phyloP scores from a whole-genome alignment of 1,140 invertebrate species.

The Pseudomyrmex sp. region DNA sequence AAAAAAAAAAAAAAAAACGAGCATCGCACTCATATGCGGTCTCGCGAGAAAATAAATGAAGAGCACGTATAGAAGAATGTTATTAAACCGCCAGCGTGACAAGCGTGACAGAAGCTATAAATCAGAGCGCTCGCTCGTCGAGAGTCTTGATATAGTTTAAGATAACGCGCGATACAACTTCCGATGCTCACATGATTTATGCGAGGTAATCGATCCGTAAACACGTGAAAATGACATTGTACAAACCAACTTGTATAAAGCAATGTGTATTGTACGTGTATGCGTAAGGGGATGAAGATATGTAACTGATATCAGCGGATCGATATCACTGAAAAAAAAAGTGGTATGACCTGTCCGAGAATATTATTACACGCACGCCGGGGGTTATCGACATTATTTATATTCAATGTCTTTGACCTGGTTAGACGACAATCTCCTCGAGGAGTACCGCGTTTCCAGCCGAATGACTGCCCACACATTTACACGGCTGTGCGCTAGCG shows the following conservation, averaged over 20 bases:
- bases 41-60: too few species aligned
- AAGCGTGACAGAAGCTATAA: neutral
- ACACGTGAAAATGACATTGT: neutral
- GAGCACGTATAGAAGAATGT: neutral
- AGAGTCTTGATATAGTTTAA: neutral
- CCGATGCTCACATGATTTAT: neutral
- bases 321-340: slow-evolving; percentile 20
- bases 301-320: neutral
- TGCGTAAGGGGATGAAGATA: neutral
- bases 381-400: slow-evolving; percentile 25
- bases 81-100: neutral
- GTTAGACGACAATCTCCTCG: slow-evolving; percentile 43
- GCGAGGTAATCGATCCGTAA: slow-evolving; percentile 10
- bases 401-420: slow-evolving; percentile 48
- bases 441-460: slow-evolving; percentile 20
- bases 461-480: slow-evolving; percentile 38
- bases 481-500: slow-evolving; percentile 26
- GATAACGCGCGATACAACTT: slow-evolving; percentile 9
- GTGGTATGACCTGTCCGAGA: slow-evolving; percentile 21
- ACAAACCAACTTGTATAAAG: too few species aligned
- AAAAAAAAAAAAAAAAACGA: too few species aligned
- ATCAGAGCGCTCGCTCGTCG: neutral
- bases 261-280: neutral
- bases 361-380: slow-evolving; percentile 24
- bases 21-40: too few species aligned